phyloP scores from a whole-genome alignment of 2,888 invertebrate species.

The Gymnoscelis rufifasciata region DNA sequence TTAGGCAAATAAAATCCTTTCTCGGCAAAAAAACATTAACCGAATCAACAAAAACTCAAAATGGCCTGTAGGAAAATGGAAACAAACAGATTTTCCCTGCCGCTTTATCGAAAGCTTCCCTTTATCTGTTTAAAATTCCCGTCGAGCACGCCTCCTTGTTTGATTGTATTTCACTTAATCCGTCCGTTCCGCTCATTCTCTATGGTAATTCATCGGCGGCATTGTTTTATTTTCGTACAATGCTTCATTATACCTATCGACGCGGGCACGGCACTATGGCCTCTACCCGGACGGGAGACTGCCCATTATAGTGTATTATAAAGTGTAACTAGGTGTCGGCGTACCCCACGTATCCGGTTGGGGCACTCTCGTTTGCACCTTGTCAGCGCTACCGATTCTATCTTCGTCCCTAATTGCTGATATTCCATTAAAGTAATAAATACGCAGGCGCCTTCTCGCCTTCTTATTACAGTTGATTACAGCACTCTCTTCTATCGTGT shows the following conservation, averaged over 20 bases:
- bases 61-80: conserved; percentile 37
- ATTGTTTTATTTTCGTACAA: conserved; percentile 69
- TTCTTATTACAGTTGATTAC: conserved; percentile 71
- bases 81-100: conserved; percentile 44
- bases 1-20: conserved; percentile 17
- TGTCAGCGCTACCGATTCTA: conserved; percentile 76
- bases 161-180: conserved; percentile 74
- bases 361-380: conserved; percentile 76
- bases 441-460: conserved; percentile 69
- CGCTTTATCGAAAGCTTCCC: conserved; percentile 38
- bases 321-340: conserved; percentile 37
- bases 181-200: conserved; percentile 71
- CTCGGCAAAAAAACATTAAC: conserved; percentile 29
- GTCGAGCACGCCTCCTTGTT: conserved; percentile 62
- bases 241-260: conserved; percentile 36
- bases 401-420: conserved; percentile 72
- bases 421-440: conserved; percentile 77
- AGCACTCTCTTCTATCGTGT: conserved; percentile 68
- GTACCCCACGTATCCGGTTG: conserved; percentile 62
- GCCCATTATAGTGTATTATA: conserved; percentile 33
- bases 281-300: conserved; percentile 35
- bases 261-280: conserved; percentile 33
- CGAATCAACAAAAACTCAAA: conserved; percentile 34
- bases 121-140: conserved; percentile 52
- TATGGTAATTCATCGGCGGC: conserved; percentile 70